Conservation (phyloP, 2,797 vertebrate genomes). For the Catharus ustulatus region DNA sequence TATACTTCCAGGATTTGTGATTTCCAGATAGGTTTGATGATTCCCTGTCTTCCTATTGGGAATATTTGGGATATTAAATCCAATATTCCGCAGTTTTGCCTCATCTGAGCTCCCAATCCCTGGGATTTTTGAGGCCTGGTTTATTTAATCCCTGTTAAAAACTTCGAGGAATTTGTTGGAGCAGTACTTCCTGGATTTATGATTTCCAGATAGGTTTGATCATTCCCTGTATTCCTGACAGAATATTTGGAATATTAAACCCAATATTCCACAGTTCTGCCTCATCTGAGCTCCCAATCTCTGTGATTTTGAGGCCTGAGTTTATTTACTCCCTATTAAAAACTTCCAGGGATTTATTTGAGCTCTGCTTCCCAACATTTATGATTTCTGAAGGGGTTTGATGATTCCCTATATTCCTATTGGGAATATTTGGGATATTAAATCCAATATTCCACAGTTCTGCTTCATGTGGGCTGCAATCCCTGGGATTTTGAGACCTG, state of each 20-base stretch:
- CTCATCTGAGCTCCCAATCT: no score
- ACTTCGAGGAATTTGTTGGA: neutral
- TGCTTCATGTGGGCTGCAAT: fast-evolving
- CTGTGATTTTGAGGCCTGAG: neutral
- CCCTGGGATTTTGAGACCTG: neutral
- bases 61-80: no score
- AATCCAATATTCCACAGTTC: fast-evolving
- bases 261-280: no score
- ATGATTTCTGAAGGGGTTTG: neutral
- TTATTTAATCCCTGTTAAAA: neutral
- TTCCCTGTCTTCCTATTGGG: no score
- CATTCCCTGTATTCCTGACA: neutral
- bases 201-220: neutral
- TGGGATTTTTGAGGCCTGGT: neutral
- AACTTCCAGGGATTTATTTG: neutral
- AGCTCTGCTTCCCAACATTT: neutral
- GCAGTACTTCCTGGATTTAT: neutral
- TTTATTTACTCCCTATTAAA: neutral
- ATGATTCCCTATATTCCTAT: neutral
- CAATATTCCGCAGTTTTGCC: no score
- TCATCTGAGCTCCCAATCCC: no score
- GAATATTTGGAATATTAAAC: neutral
- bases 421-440: neutral
- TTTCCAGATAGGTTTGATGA: no score
- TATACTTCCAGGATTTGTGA: no score